A percentile compares a stretch with the other conserved stretches of the same genome.
Conservation (phyloP, 2,113 vertebrate species). For the Laticauda laticaudata region DNA sequence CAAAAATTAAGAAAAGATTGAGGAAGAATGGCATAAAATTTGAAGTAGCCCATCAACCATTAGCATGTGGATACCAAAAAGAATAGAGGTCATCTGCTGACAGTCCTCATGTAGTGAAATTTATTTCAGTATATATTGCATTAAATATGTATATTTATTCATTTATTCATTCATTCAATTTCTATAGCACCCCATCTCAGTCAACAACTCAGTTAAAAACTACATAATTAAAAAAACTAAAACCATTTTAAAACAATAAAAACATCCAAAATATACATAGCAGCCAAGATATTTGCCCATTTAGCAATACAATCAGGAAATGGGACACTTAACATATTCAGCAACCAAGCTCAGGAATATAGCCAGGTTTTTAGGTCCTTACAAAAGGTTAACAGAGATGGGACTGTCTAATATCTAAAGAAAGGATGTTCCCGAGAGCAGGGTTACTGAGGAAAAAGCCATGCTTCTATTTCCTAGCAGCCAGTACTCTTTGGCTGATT, state of each 20-base stretch:
- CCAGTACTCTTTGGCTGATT: not conserved
- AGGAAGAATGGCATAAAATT: not conserved
- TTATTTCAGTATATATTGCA: not conserved
- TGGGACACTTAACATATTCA: not conserved
- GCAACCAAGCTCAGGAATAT: not conserved
- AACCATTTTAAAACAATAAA: not conserved
- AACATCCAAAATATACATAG: too few relatives aligned
- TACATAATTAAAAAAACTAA: not conserved
- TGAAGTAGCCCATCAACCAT: not conserved
- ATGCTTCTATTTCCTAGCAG: not conserved
- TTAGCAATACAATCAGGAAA: not conserved
- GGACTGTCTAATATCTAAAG: not conserved
- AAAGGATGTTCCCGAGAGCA: not conserved
- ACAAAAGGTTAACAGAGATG: not conserved
- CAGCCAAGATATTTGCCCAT: too few relatives aligned
- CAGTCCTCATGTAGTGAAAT: not conserved
- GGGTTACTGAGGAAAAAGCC: not conserved
- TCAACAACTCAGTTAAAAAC: not conserved
- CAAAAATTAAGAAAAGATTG: not conserved
- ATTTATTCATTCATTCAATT: too few relatives aligned
- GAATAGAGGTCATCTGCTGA: not conserved
- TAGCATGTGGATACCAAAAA: not conserved
- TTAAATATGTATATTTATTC: not conserved
- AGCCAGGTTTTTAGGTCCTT: not conserved
- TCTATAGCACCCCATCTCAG: not conserved